Conservation (phyloP, 2,888 invertebrate genomes). For the Caenorhabditis drosophilae region DNA sequence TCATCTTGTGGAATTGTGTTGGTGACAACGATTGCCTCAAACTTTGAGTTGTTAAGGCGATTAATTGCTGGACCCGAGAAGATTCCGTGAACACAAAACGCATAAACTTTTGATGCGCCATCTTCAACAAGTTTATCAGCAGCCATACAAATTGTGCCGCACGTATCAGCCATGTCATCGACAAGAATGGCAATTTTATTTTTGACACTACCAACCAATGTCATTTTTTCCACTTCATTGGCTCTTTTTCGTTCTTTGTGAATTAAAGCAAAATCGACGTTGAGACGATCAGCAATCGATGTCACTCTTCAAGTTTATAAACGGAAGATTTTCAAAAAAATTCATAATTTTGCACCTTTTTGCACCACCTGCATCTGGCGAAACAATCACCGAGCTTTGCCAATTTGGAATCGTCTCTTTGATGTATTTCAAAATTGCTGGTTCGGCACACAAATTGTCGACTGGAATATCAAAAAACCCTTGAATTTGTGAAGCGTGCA, state of each 20-base stretch:
- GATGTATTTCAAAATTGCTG: constrained; percentile 93
- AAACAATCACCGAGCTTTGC: constrained; percentile 90
- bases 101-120: constrained; percentile 77
- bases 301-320: constrained; percentile 71
- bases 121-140: constrained; percentile 85
- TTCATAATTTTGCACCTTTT: no score
- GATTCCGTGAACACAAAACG: constrained; percentile 91
- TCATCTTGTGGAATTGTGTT: constrained; percentile 94
- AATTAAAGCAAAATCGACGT: constrained; percentile 93
- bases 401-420: constrained; percentile 89
- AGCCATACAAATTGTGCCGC: constrained; percentile 91
- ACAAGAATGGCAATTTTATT: constrained; percentile 87
- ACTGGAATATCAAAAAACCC: constrained; percentile 76
- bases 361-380: constrained; percentile 93
- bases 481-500: constrained; percentile 94
- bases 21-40: constrained; percentile 93
- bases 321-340: background rate
- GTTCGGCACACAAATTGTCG: constrained; percentile 93
- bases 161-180: constrained; percentile 96
- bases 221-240: constrained; percentile 95
- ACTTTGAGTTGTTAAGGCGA: constrained; percentile 88
- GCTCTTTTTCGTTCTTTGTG: constrained; percentile 94
- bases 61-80: constrained; percentile 92
- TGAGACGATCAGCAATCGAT: constrained; percentile 85
- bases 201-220: constrained; percentile 90